Conservation (phyloP, 2,888 invertebrate genomes). For the Xestia ashworthii region DNA sequence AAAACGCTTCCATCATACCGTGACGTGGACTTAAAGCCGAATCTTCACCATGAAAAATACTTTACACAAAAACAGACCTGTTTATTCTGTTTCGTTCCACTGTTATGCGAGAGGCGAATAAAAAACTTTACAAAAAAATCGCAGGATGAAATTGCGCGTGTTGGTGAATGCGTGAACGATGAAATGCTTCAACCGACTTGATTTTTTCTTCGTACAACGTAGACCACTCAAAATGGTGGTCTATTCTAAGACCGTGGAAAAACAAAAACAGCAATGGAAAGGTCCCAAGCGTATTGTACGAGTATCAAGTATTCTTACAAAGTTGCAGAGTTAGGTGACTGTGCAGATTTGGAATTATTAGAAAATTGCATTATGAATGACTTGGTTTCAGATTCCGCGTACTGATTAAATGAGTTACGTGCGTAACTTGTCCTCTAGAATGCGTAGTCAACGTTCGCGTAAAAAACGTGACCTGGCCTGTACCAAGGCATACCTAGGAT, state of each 20-base stretch:
- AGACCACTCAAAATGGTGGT: slow-evolving; percentile 8
- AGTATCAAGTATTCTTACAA: slow-evolving; percentile 13
- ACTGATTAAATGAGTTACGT: slow-evolving; percentile 61
- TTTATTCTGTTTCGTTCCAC: slow-evolving; percentile 80
- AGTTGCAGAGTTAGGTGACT: slow-evolving; percentile 39
- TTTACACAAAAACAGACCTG: slow-evolving; percentile 78
- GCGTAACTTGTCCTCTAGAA: slow-evolving; percentile 53
- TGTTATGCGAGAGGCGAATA: slow-evolving; percentile 67
- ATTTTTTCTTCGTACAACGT: slow-evolving; percentile 24
- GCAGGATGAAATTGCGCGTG: slow-evolving; percentile 68
- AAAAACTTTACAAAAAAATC: slow-evolving; percentile 71
- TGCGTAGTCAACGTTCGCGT: slow-evolving; percentile 60
- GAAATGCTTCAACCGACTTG: slow-evolving; percentile 38
- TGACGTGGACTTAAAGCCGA: slow-evolving; percentile 72
- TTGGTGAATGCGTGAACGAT: slow-evolving; percentile 66
- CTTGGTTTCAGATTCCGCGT: slow-evolving; percentile 46
- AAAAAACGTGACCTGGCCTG: slow-evolving; percentile 67
- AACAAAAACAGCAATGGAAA: slow-evolving; percentile 33
- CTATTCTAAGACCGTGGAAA: neutral
- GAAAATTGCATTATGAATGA: slow-evolving; percentile 59
- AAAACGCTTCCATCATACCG: slow-evolving; percentile 74
- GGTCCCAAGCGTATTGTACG: neutral
- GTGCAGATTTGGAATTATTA: slow-evolving; percentile 47
- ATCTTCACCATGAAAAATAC: slow-evolving; percentile 73
- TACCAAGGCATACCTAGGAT: slow-evolving; percentile 43